Percentiles rank a stretch among this genome's conserved stretches.
Evolutionary conservation across 2,888 invertebrate species (phyloP).

Genomic region (Troglohyphantes excavatus): DNA sequence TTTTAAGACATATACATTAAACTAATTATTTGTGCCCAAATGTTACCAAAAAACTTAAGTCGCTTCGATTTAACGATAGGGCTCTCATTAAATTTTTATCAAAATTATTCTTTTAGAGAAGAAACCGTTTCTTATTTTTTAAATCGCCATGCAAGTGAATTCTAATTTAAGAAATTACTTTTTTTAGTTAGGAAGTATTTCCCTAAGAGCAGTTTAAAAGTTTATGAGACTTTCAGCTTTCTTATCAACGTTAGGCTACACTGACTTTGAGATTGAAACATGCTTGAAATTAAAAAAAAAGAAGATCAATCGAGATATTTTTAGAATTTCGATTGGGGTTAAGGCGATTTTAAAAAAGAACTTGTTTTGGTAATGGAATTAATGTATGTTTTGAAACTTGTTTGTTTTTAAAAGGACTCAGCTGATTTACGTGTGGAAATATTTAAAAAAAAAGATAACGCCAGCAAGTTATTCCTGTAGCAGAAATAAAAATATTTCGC

Average conservation of each 20-base stretch:
- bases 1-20: neutral
- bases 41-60: neutral
- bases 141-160: neutral
- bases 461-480: too few species aligned
- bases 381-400: too few species aligned
- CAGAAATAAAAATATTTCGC: too few species aligned
- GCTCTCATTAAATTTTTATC: neutral
- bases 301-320: too few species aligned
- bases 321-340: too few species aligned
- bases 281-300: neutral
- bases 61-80: neutral
- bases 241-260: neutral
- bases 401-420: too few species aligned
- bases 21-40: neutral
- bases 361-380: too few species aligned
- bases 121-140: neutral
- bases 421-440: too few species aligned
- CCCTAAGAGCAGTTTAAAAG: neutral
- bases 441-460: too few species aligned
- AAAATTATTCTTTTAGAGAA: neutral
- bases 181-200: neutral
- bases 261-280: neutral
- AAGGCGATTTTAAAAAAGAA: too few species aligned
- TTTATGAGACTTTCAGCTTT: neutral
- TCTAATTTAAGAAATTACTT: constrained; percentile 5